Percentiles rank a stretch among this genome's conserved stretches.
phyloP scores from a whole-genome alignment of 2,888 invertebrate genomes.

The Molanna angustata region DNA sequence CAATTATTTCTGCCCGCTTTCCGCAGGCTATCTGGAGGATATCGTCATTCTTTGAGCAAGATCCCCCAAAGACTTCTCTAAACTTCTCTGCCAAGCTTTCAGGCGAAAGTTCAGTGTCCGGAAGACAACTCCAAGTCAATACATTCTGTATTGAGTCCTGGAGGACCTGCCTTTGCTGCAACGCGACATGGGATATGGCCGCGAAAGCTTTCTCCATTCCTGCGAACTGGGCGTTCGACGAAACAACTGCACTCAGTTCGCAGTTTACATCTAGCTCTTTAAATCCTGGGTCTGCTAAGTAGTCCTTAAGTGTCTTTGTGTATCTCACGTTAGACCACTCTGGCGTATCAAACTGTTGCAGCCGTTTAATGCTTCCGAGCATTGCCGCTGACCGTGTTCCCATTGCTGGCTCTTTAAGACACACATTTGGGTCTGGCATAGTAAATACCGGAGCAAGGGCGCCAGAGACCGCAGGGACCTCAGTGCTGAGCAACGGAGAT shows the following conservation, averaged over 20 bases:
- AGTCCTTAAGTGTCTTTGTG: neutral
- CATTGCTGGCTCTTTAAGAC: slow-evolving; percentile 2
- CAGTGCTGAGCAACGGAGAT: neutral
- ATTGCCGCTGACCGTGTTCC: neutral
- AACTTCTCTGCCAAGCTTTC: slow-evolving; percentile 1
- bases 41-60: neutral
- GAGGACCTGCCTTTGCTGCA: neutral
- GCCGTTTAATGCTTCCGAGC: neutral
- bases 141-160: neutral
- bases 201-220: neutral
- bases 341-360: neutral
- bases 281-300: neutral
- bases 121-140: neutral
- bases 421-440: slow-evolving; percentile 5
- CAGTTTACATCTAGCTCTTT: neutral
- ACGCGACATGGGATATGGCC: neutral
- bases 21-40: slow-evolving; percentile 2
- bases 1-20: neutral
- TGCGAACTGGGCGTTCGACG: neutral
- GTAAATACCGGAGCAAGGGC: neutral
- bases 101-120: neutral
- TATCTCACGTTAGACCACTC: slow-evolving; percentile 3
- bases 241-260: neutral
- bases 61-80: neutral
- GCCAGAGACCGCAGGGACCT: too few relatives aligned